Base-by-base conservation (phyloP, 2,888 invertebrate genomes). In the Tiphia femorata region DNA sequence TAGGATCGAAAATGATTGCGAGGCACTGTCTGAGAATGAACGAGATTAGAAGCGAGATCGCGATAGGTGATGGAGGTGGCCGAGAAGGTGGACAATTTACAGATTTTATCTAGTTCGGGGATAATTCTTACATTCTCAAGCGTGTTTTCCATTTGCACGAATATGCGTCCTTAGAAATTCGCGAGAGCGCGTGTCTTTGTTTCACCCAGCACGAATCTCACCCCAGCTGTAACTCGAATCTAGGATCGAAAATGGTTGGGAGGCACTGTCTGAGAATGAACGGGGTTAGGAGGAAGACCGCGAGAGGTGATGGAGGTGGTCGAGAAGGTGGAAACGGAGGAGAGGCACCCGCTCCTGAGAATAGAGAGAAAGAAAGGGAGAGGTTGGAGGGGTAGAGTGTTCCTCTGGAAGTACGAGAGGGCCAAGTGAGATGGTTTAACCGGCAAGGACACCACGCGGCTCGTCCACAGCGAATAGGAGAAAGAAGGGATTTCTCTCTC, bases 401-500 rank as follows among this genome's bases (percentile, higher is more conserved):
- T 17, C 44, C n/a, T 23, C 14, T n/a, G 60, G 51, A 53, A 50
- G 56, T 49, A 54, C 23, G 30, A 16, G 25, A 16, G 42, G 27
- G 19, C 29, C 41, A 38, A 59, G 38, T 42, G 41, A 51, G 43
- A 44, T 51, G 10, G 40, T n/a, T n/a, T 27, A 62, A 43, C 38
- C 27, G 48, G 60, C 48, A 70, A 64, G 60, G 70, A 69, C 67
- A 70, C 56, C 44, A 44, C 40, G 37, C 33, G 52, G 37, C 17
- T 21, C 46, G n/a, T n/a, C n/a, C n/a, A n/a, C n/a, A 37, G 49
- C 56, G 40, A 49, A 17, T 44, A 47, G 54, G n/a, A 47, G 58
- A 62, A 69, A 69, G 69, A 70, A 69, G 69, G 70, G 69, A 70
- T 67, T 57, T 48, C 47, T n/a, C n/a, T n/a, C n/a, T n/a, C n/a